Evolutionary conservation across 2,113 vertebrate species (phyloP).

Genomic region (Mustela lutreola): DNA sequence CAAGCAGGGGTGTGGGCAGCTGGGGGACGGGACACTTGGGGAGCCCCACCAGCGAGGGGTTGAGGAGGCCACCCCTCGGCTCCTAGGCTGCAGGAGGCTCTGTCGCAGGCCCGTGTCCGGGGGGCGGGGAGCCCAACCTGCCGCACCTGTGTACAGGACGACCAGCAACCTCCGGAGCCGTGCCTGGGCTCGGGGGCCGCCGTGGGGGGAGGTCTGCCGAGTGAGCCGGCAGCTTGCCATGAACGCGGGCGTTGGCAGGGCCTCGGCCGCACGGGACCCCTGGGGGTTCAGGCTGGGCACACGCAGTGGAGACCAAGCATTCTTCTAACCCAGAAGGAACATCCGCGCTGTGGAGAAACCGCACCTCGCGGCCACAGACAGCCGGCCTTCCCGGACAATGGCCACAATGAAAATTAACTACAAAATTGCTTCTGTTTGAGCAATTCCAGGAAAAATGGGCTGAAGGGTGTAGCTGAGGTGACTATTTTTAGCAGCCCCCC

Average conservation of each 20-base stretch:
- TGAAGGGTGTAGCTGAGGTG: conserved; percentile 75
- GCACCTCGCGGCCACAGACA: conserved; percentile 87
- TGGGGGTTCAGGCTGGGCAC: conserved; percentile 85
- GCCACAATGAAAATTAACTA: conserved; percentile 86
- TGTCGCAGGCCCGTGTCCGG: fast-evolving
- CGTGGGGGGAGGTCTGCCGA: neutral
- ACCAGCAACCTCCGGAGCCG: neutral
- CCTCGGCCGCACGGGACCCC: neutral
- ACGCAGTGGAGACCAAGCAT: neutral
- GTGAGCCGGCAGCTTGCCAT: neutral
- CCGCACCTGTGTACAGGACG: neutral
- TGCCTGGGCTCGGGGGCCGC: neutral
- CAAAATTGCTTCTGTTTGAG: conserved; percentile 84
- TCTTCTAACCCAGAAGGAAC: conserved; percentile 84
- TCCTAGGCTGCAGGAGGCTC: neutral
- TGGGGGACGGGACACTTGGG: neutral
- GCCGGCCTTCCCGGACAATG: conserved; percentile 85
- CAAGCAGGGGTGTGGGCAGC: neutral
- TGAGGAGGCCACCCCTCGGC: neutral
- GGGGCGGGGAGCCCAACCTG: neutral
- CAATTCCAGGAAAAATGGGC: conserved; percentile 84
- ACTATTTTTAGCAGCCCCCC: conserved; percentile 16
- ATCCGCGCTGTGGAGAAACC: conserved; percentile 86
- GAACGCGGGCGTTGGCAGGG: neutral
- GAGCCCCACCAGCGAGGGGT: neutral